Base-by-base conservation (phyloP, 2,797 vertebrate genomes). In the Lates japonicus region DNA sequence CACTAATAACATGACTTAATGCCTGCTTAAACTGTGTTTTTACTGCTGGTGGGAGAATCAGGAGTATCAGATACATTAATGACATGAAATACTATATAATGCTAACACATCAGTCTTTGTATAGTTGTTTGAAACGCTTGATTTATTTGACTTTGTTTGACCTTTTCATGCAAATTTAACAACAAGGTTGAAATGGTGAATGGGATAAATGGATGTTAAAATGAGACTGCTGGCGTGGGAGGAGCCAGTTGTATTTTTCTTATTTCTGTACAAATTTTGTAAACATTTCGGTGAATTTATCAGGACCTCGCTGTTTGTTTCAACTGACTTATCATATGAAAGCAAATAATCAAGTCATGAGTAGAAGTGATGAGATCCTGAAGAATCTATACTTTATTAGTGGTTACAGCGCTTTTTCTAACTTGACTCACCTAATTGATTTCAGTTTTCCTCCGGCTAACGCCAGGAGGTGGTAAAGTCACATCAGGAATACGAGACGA, bases 401-500 rank as follows among this genome's bases (percentile, higher is more conserved):
- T 0, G 3, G 3, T 5, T 5, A 39, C 44, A 1, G 22, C 2
- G 6, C n/a, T 0, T 72, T 64, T 54, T 22, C 41, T 19, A n/a
- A 29, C 31, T 46, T 3, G 11, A 49, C 10, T 6, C 16, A 1
- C 7, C n/a, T n/a, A n/a, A n/a, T n/a, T 1, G 2, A 8, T 25
- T 66, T 19, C 1, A 10, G 5, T 44, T 29, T 66, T 60, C 39
- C 1, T 35, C 17, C 2, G 17, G 51, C 54, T n/a, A n/a, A 22
- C 20, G n/a, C 31, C 17, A 0, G 37, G 41, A 44, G 49, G 54
- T 67, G 44, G 54, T 74, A 80, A 84, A 76, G 57, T 55, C 16
- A 39, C 71, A 58, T 22, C 1, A 63, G 80, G 55, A 80, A 70
- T 10, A 22, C 19, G 87, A 58, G 83, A 84, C n/a, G 84, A 90